Percentiles rank a stretch among this genome's conserved stretches.
phyloP scores from a whole-genome alignment of 2,888 invertebrate species.

The Congeria kusceri region DNA sequence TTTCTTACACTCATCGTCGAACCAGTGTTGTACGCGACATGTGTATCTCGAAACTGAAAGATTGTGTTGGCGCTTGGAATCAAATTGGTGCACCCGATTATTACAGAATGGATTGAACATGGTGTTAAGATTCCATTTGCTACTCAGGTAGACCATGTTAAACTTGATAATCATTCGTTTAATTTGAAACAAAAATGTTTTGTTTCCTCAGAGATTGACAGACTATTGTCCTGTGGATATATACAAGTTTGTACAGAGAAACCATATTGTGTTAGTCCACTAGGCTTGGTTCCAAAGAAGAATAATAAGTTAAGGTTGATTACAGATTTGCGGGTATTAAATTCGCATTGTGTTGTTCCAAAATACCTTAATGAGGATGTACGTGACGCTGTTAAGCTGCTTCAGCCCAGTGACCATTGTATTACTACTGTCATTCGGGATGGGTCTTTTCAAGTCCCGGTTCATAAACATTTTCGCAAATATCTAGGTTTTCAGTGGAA shows the following conservation, averaged over 20 bases:
- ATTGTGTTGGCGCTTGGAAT: background rate
- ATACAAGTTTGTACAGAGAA: background rate
- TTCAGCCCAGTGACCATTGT: background rate
- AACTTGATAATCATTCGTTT: background rate
- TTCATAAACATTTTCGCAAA: conserved; percentile 3
- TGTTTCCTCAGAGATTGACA: background rate
- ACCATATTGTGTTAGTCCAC: background rate
- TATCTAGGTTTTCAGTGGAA: conserved; percentile 24
- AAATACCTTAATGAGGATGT: background rate
- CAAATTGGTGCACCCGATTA: conserved; percentile 1
- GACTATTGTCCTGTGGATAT: background rate
- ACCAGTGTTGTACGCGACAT: too few relatives aligned
- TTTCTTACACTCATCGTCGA: too few relatives aligned
- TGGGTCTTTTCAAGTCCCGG: conserved; percentile 29
- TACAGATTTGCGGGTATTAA: background rate
- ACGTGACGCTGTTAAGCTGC: background rate
- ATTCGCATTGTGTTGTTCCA: background rate
- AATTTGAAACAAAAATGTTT: background rate
- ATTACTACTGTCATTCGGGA: background rate
- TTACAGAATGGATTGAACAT: background rate
- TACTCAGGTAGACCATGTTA: background rate
- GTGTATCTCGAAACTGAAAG: background rate
- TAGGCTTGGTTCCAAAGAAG: background rate
- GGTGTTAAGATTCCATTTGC: background rate
- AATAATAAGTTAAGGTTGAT: conserved; percentile 20